phyloP scores from a whole-genome alignment of 53 echinoderm and acorn worm species.

The Echinarachnius parma region DNA sequence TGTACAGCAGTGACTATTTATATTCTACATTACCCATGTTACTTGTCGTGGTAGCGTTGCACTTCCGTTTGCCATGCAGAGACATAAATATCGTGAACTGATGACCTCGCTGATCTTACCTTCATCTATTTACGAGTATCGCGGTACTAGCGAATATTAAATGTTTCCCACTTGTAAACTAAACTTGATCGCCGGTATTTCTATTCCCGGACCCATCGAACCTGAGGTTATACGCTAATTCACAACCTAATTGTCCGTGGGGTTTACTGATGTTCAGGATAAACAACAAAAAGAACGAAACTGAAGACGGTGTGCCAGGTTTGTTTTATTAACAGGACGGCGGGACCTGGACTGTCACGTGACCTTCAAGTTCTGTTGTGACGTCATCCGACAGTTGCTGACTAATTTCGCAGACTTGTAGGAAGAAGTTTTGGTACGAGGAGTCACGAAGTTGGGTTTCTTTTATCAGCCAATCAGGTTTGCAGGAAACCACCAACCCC shows the following conservation, averaged over 20 bases:
- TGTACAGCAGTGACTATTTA: too few species aligned
- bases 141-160: slow-evolving; percentile 22
- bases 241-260: slow-evolving; percentile 45
- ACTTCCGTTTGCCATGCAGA: too few species aligned
- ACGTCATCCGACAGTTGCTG: slow-evolving; percentile 41
- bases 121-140: too few species aligned
- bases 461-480: slow-evolving; percentile 49
- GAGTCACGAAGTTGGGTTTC: slow-evolving; percentile 27
- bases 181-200: slow-evolving; percentile 9
- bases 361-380: slow-evolving; percentile 27
- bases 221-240: slow-evolving; percentile 27
- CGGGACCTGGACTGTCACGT: slow-evolving; percentile 37
- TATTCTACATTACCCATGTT: too few species aligned
- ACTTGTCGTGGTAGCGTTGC: too few species aligned
- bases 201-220: slow-evolving; percentile 15
- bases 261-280: too few species aligned
- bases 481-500: neutral
- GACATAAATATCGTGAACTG: too few species aligned
- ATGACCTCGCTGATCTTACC: too few species aligned
- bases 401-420: slow-evolving; percentile 35
- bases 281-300: too few species aligned
- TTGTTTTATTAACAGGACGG: slow-evolving; percentile 31
- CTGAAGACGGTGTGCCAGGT: slow-evolving; percentile 13
- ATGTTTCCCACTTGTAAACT: slow-evolving; percentile 24
- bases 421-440: slow-evolving; percentile 37